phyloP scores from a whole-genome alignment of 1,140 invertebrate genomes.

The Aphaenogaster ashmeadi region DNA sequence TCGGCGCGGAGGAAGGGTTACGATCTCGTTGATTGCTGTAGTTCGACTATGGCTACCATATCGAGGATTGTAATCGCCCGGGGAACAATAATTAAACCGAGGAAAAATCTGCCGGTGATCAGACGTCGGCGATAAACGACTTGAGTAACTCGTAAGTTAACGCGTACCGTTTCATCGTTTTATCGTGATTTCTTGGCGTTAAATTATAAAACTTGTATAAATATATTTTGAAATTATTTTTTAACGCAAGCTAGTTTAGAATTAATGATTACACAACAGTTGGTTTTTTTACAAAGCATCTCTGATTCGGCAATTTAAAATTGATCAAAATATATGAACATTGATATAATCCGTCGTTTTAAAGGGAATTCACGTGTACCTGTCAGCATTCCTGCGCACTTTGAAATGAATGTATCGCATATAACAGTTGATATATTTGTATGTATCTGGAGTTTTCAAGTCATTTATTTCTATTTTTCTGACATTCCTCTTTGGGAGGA shows the following conservation, averaged over 20 bases:
- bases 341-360: conserved; percentile 36
- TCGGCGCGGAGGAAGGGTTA: conserved; percentile 70
- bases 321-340: conserved; percentile 51
- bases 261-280: not conserved
- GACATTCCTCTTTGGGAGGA: conserved; percentile 40
- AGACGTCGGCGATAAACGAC: not conserved
- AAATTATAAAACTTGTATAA: conserved; percentile 17
- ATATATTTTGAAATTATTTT: conserved; percentile 12
- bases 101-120: conserved; percentile 73
- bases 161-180: not conserved
- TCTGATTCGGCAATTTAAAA: conserved; percentile 41
- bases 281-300: not conserved
- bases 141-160: not conserved
- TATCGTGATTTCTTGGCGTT: not conserved
- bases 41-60: conserved; percentile 70
- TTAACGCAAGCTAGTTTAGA: conserved; percentile 11
- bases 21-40: conserved; percentile 81
- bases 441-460: conserved; percentile 47
- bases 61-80: conserved; percentile 69
- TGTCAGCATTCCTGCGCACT: conserved; percentile 18
- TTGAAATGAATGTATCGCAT: conserved; percentile 48
- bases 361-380: conserved; percentile 48
- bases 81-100: conserved; percentile 69
- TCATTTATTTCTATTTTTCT: conserved; percentile 58
- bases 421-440: conserved; percentile 40